Evolutionary conservation across 2,888 invertebrate genomes (phyloP).

Genomic region (Belgica antarctica): DNA sequence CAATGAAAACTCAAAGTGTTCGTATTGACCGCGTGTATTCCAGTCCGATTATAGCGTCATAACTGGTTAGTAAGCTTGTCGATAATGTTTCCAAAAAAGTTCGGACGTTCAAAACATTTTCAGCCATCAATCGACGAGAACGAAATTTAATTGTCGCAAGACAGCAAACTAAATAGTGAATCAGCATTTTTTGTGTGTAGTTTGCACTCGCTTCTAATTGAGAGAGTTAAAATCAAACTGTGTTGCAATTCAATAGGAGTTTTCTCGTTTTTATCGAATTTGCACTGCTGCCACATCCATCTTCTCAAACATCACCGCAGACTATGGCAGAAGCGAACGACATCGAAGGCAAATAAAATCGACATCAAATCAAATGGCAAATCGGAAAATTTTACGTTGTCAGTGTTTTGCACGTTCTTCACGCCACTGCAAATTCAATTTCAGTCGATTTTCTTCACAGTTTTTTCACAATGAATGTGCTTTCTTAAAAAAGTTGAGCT

Average conservation of each 20-base stretch:
- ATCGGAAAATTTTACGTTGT: constrained; percentile 18
- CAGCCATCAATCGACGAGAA: constrained; percentile 2
- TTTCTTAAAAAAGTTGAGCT: no score
- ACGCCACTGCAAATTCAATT: constrained; percentile 17
- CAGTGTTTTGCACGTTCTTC: constrained; percentile 22
- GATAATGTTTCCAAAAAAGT: not conserved
- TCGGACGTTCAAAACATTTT: not conserved
- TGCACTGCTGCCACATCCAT: not conserved
- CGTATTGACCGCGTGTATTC: no score
- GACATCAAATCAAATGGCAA: constrained; percentile 25
- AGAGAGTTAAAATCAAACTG: constrained; percentile 34
- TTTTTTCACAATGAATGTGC: no score
- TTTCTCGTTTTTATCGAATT: constrained; percentile 23
- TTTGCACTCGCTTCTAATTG: constrained; percentile 25
- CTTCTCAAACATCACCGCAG: constrained; percentile 19
- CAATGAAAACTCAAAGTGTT: no score
- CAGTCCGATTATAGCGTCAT: no score
- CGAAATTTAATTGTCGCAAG: constrained; percentile 34
- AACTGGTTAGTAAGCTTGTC: not conserved
- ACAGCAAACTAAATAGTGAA: constrained; percentile 7
- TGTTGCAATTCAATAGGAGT: not conserved
- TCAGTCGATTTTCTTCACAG: no score
- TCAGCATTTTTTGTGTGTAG: constrained; percentile 1
- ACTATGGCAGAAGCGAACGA: not conserved
- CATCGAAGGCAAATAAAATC: constrained; percentile 17